phyloP scores from a whole-genome alignment of 2,113 vertebrate genomes.

The Burhinus bistriatus region DNA sequence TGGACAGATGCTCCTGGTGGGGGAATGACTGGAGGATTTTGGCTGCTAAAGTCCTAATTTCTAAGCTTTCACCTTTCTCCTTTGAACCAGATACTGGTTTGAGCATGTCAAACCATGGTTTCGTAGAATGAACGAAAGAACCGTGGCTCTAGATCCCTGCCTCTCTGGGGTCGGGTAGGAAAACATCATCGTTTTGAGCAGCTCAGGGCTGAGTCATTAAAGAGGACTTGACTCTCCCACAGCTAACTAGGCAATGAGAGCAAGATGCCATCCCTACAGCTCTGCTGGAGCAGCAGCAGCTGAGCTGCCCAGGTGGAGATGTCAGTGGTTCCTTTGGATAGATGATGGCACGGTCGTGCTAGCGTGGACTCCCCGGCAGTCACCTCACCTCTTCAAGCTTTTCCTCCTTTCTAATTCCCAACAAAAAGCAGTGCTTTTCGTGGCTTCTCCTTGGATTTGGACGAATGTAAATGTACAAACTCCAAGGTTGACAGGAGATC shows the following conservation, averaged over 20 bases:
- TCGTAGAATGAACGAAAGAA: background rate
- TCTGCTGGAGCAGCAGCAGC: background rate
- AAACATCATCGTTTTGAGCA: background rate
- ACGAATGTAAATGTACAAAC: background rate
- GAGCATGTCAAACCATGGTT: background rate
- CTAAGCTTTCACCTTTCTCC: background rate
- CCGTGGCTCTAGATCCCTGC: background rate
- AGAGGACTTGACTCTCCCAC: background rate
- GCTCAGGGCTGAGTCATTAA: background rate
- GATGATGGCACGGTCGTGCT: background rate
- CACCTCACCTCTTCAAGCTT: background rate
- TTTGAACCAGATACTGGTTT: background rate
- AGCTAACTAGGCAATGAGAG: background rate
- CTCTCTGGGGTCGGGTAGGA: background rate
- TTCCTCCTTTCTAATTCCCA: background rate
- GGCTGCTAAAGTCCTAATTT: background rate
- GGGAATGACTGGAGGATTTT: background rate
- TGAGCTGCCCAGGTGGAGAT: background rate
- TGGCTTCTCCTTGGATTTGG: background rate
- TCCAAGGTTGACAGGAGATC: background rate
- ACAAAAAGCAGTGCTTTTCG: background rate
- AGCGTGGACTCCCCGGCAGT: background rate
- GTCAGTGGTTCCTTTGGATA: background rate
- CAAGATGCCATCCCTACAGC: background rate
- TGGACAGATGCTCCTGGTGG: rapidly evolving